These are phyloP conservation scores for Cephus spinipes DNA, from an alignment of 2,888 invertebrate species.

Conservation along the genomic window DNA sequence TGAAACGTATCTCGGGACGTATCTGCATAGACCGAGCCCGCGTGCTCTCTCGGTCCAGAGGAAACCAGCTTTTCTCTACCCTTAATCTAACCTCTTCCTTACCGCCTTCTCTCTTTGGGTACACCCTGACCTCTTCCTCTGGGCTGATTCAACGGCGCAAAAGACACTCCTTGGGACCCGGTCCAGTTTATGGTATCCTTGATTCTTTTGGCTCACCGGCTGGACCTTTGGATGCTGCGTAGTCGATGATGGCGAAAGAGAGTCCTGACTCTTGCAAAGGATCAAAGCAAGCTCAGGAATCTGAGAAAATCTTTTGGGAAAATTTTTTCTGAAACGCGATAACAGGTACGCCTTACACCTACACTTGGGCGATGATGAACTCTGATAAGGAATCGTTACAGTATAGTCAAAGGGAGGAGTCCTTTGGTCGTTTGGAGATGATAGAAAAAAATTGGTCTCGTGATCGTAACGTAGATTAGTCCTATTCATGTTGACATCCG, in stretches of 20 bases:
- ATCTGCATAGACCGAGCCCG: conserved; percentile 61
- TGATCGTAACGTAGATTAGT: conserved; percentile 6
- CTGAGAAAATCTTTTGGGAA: neutral
- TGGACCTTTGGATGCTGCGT: neutral
- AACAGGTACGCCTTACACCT: neutral
- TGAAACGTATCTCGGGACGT: conserved; percentile 65
- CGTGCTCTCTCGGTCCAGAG: conserved; percentile 20
- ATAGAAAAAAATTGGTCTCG: neutral
- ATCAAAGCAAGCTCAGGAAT: neutral
- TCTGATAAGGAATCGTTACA: neutral
- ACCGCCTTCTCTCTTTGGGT: conserved; percentile 3
- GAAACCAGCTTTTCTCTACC: conserved; percentile 45
- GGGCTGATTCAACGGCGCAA: neutral
- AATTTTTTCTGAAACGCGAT: neutral
- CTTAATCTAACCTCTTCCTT: conserved; percentile 46
- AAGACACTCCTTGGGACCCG: neutral
- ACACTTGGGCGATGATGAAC: neutral
- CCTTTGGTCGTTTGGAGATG: neutral
- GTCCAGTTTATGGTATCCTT: neutral
- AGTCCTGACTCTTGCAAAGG: conserved; percentile 8
- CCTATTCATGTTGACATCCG: conserved; percentile 25
- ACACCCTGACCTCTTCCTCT: neutral
- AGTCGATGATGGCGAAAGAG: neutral
- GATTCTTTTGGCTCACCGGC: neutral
- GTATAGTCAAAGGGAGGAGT: neutral